phyloP scores from a whole-genome alignment of 2,113 vertebrate species.

The Ammodytes marinus region DNA sequence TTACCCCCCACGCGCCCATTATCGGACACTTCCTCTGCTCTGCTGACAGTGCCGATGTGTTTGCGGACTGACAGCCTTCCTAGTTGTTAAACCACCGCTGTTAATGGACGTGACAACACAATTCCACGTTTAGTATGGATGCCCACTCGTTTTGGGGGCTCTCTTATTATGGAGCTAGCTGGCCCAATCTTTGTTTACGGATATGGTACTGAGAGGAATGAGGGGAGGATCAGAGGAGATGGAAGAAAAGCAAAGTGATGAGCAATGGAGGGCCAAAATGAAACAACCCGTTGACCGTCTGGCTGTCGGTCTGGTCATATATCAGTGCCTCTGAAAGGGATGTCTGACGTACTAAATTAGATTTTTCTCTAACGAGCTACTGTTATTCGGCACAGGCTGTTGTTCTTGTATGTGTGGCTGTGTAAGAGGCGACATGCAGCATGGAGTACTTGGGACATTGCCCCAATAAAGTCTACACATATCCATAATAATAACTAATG shows the following conservation, averaged over 20 bases:
- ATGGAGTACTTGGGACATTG: no score
- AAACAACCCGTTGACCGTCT: background rate
- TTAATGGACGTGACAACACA: no score
- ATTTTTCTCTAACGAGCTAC: background rate
- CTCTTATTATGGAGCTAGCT: no score
- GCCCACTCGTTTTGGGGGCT: background rate
- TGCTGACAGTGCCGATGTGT: background rate
- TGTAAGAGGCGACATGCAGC: no score
- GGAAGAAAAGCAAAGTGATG: background rate
- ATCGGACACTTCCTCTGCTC: slow-evolving; percentile 39
- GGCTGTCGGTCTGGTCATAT: background rate
- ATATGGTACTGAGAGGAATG: no score
- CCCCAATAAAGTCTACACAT: background rate
- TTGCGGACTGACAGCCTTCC: background rate
- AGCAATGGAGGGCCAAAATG: background rate
- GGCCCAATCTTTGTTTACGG: background rate
- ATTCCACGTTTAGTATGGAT: no score
- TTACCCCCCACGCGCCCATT: slow-evolving; percentile 27
- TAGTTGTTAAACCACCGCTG: accelerated
- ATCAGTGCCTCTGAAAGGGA: background rate
- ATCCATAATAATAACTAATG: background rate
- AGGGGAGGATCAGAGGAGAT: no score
- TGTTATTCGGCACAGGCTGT: background rate
- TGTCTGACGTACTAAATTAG: background rate
- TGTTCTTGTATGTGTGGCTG: background rate